Evolutionary conservation across 2,113 vertebrate genomes (phyloP).

Genomic region (Ahaetulla prasina): DNA sequence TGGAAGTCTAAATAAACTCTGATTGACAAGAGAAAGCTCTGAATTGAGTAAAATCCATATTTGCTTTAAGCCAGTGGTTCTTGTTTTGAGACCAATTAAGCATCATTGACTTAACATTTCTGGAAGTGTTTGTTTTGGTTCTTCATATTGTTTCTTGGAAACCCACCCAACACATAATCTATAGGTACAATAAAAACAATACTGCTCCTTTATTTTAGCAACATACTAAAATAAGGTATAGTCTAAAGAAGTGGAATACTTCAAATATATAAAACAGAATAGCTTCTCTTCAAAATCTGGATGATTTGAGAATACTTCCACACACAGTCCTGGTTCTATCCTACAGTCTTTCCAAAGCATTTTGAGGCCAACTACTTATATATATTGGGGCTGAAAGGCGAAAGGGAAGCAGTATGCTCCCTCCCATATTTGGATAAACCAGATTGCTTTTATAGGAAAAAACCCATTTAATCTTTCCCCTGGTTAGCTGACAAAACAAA

Average conservation of each 20-base stretch:
- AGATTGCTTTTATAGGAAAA: too few relatives aligned
- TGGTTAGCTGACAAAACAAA: too few relatives aligned
- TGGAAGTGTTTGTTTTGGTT: background rate
- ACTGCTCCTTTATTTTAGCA: background rate
- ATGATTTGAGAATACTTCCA: background rate
- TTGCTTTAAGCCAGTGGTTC: background rate
- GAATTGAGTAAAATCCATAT: background rate
- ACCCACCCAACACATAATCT: background rate
- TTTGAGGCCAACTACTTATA: too few relatives aligned
- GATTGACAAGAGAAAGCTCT: background rate
- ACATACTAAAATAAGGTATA: background rate
- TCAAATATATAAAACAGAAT: background rate
- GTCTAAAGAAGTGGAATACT: background rate
- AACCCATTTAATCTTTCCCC: too few relatives aligned
- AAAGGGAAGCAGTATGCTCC: too few relatives aligned
- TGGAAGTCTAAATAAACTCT: background rate
- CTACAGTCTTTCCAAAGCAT: background rate
- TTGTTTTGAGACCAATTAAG: background rate
- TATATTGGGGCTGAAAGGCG: too few relatives aligned
- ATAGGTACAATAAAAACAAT: background rate
- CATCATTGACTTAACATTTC: background rate
- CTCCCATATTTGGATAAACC: too few relatives aligned
- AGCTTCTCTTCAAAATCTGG: background rate
- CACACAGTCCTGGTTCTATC: background rate
- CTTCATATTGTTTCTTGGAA: background rate